Evolutionary conservation across 2,113 vertebrate genomes (phyloP).

Genomic region (Eublepharis macularius): DNA sequence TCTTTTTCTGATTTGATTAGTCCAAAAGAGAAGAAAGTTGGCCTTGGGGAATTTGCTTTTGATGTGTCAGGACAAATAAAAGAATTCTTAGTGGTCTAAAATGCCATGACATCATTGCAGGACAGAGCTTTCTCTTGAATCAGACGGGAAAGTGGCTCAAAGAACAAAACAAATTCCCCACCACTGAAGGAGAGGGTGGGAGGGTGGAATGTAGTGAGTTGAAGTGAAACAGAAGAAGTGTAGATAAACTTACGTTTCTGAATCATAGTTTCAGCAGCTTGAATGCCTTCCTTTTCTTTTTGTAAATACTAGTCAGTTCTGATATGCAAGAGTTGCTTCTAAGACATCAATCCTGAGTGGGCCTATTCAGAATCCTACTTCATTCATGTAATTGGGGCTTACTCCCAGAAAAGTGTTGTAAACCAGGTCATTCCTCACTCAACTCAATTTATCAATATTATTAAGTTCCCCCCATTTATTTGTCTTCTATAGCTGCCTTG

Average conservation of each 20-base stretch:
- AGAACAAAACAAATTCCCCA: background rate
- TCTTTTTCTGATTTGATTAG: background rate
- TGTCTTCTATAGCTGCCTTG: background rate
- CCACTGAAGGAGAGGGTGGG: background rate
- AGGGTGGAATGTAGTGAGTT: background rate
- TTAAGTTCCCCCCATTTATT: background rate
- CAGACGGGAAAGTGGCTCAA: background rate
- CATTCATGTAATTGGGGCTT: no score
- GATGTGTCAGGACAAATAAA: background rate
- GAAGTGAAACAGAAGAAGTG: background rate
- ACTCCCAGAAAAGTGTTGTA: background rate
- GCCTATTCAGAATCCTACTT: no score
- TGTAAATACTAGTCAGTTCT: background rate
- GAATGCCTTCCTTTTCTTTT: background rate
- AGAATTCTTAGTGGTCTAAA: background rate
- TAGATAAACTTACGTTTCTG: background rate
- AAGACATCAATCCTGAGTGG: background rate
- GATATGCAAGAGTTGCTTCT: background rate
- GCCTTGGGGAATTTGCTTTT: background rate
- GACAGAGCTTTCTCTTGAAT: no score
- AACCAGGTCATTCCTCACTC: constrained; percentile 21
- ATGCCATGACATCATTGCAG: background rate
- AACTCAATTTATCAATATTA: background rate
- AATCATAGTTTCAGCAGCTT: background rate
- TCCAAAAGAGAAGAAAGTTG: background rate